A percentile compares a stretch with the other conserved stretches of the same genome.
Evolutionary conservation across 2,888 invertebrate species (phyloP).

Genomic region (Thereva nobilitata): DNA sequence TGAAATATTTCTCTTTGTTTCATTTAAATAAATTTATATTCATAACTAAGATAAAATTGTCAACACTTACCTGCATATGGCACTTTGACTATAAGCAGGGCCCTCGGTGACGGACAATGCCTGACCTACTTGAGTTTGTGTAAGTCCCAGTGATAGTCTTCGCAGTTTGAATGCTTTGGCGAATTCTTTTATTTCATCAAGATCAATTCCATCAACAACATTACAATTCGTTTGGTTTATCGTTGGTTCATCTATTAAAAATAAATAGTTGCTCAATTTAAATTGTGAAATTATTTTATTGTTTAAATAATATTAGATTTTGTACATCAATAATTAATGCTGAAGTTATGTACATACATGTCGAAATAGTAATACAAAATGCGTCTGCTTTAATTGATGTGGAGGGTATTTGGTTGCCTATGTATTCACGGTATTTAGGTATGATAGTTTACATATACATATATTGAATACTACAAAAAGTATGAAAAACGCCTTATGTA

Average conservation of each 20-base stretch:
- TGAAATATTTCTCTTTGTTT: constrained; percentile 29
- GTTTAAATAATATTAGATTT: too few relatives aligned
- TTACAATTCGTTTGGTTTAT: constrained; percentile 93
- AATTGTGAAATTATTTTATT: too few relatives aligned
- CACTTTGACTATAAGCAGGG: constrained; percentile 98
- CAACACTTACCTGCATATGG: constrained; percentile 90
- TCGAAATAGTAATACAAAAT: too few relatives aligned
- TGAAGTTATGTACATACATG: too few relatives aligned
- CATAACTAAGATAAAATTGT: constrained; percentile 30
- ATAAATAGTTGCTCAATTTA: not conserved
- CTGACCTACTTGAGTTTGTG: constrained; percentile 97
- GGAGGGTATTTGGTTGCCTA: too few relatives aligned
- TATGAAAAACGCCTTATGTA: too few relatives aligned
- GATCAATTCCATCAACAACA: constrained; percentile 93
- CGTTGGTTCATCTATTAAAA: constrained; percentile 78
- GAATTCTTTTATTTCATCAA: constrained; percentile 98
- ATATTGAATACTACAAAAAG: too few relatives aligned
- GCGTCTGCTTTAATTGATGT: too few relatives aligned
- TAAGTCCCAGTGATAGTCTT: constrained; percentile 88
- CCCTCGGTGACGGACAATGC: constrained; percentile 95
- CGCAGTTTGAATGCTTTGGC: constrained; percentile 96
- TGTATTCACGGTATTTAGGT: too few relatives aligned
- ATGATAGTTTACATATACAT: too few relatives aligned
- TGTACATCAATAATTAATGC: too few relatives aligned
- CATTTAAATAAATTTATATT: constrained; percentile 22